Conservation (phyloP, 2,113 vertebrate genomes). For the Pterophyllum scalare region DNA sequence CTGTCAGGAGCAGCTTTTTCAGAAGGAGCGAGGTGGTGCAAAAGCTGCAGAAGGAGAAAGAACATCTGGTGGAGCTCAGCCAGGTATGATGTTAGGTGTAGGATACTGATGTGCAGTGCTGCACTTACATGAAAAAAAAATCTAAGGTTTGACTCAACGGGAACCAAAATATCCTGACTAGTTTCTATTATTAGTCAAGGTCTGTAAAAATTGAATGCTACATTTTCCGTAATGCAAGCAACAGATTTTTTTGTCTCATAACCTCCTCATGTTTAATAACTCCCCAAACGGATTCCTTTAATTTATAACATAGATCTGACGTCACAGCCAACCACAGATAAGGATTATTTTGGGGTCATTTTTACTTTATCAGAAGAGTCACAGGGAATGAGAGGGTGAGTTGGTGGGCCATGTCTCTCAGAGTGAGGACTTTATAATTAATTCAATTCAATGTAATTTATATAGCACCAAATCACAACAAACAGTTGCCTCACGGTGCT, state of each 20-base stretch:
- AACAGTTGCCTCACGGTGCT: too few relatives aligned
- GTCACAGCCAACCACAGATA: not conserved
- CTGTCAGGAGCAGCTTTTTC: conserved; percentile 75
- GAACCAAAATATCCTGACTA: not conserved
- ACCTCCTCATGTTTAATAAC: not conserved
- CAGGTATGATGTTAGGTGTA: conserved; percentile 67
- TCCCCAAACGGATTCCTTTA: too few relatives aligned
- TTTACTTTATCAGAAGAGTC: not conserved
- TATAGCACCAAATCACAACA: too few relatives aligned
- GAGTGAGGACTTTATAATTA: too few relatives aligned
- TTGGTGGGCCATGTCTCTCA: too few relatives aligned
- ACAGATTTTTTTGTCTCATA: too few relatives aligned
- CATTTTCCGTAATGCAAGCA: not conserved
- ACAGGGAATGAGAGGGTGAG: too few relatives aligned
- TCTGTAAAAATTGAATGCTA: not conserved
- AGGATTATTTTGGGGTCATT: not conserved
- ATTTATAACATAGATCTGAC: not conserved
- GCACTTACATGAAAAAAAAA: too few relatives aligned
- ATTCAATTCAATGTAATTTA: too few relatives aligned
- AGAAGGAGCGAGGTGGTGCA: conserved; percentile 65
- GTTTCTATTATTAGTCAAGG: not conserved
- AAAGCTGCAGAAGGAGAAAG: conserved; percentile 79
- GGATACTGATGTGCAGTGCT: not conserved
- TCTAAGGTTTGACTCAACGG: not conserved
- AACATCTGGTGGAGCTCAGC: conserved; percentile 78